Conservation (phyloP, 2,797 vertebrate species). For the Meriones psammophilus region DNA sequence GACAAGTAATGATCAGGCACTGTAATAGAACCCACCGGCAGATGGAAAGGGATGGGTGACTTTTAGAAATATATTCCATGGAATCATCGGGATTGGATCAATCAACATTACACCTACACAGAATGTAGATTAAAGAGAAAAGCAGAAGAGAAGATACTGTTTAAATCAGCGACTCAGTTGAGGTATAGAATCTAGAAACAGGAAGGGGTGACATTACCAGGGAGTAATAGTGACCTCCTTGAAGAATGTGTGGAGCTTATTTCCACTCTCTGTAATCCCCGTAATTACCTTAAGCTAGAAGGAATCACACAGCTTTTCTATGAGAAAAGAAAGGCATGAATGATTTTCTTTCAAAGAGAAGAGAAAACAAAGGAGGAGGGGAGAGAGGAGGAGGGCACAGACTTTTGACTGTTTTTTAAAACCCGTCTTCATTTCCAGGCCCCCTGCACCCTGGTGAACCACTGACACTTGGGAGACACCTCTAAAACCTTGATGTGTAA, state of each 20-base stretch:
- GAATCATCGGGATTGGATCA: background rate
- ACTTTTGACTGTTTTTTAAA: constrained; percentile 46
- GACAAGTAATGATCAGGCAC: background rate
- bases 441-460: background rate
- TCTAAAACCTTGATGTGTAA: background rate
- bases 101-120: background rate
- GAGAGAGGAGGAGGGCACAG: background rate
- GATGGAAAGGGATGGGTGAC: background rate
- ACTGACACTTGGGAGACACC: background rate
- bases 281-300: background rate
- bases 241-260: background rate
- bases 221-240: background rate
- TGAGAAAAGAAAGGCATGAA: background rate
- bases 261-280: background rate
- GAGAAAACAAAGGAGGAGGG: background rate
- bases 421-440: background rate
- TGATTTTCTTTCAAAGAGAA: background rate
- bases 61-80: background rate
- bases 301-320: background rate
- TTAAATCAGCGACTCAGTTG: background rate
- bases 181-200: background rate
- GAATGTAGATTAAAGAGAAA: background rate
- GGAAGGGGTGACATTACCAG: background rate
- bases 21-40: background rate
- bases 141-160: background rate